Percentiles rank a stretch among this genome's conserved stretches.
These are phyloP conservation scores for Lipophrys pholis DNA, from an alignment of 2,113 vertebrate species.

Conservation along the genomic window DNA sequence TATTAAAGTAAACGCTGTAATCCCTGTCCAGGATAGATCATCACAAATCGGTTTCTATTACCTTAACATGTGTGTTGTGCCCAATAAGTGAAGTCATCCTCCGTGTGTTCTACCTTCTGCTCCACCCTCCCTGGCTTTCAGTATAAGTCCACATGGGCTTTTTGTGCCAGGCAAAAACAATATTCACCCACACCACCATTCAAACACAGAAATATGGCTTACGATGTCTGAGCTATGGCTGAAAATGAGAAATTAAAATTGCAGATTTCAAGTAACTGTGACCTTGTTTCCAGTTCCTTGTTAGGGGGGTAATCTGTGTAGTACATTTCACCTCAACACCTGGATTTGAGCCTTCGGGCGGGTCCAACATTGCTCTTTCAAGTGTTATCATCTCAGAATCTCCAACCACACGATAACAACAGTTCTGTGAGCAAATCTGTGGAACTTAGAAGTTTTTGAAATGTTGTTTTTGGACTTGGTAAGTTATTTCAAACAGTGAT, in stretches of 20 bases:
- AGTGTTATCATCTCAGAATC: slow-evolving; percentile 6
- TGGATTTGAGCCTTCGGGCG: not conserved
- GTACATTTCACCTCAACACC: slow-evolving; percentile 26
- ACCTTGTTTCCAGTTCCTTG: slow-evolving; percentile 4
- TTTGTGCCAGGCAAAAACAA: no score
- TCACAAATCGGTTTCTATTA: no score
- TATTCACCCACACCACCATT: no score
- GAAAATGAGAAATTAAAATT: not conserved
- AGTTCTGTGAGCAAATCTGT: not conserved
- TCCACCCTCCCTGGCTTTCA: no score
- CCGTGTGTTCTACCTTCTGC: no score
- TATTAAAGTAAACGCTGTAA: no score
- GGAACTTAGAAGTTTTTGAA: not conserved
- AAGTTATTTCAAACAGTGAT: not conserved
- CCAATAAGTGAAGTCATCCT: no score
- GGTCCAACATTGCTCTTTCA: slow-evolving; percentile 8
- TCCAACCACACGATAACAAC: slow-evolving; percentile 24
- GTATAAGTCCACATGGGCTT: no score
- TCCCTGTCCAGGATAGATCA: no score
- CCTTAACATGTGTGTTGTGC: no score
- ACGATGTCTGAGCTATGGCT: no score
- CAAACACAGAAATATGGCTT: no score
- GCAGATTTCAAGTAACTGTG: not conserved
- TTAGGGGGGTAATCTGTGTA: slow-evolving; percentile 19
- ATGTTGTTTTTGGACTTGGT: not conserved